Conservation (phyloP, 53 echinoderm and acorn worm genomes). For the Actinopyga echinites region DNA sequence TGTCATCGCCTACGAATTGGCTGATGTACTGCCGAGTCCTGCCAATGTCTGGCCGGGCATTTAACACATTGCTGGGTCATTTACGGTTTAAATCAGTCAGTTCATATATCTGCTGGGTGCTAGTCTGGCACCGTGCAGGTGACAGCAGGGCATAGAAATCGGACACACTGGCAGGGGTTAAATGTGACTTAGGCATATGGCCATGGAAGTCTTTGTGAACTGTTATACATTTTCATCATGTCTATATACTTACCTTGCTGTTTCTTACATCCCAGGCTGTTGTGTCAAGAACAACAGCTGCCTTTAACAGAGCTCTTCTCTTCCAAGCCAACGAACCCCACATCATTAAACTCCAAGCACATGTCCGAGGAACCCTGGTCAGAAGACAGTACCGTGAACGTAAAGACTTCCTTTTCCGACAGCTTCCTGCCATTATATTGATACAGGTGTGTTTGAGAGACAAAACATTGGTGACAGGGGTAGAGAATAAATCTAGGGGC, state of each 20-base stretch:
- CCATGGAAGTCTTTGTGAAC: neutral
- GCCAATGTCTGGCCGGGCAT: too few relatives aligned
- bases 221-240: neutral
- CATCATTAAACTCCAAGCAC: slow-evolving; percentile 85
- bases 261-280: slow-evolving; percentile 51
- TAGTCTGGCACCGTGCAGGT: too few relatives aligned
- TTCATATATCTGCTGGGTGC: too few relatives aligned
- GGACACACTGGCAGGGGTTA: too few relatives aligned
- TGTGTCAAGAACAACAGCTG: slow-evolving; percentile 72
- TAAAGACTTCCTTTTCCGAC: slow-evolving; percentile 76
- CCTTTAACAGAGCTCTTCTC: slow-evolving; percentile 80
- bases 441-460: slow-evolving; percentile 70
- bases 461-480: too few relatives aligned
- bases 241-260: neutral
- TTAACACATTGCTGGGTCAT: too few relatives aligned
- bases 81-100: too few relatives aligned
- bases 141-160: too few relatives aligned
- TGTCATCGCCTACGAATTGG: too few relatives aligned
- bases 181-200: neutral
- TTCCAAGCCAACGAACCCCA: slow-evolving; percentile 92
- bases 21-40: too few relatives aligned
- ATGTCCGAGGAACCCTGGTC: slow-evolving; percentile 74
- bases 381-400: slow-evolving; percentile 69
- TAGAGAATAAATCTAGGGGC: neutral
- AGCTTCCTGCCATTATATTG: slow-evolving; percentile 87